phyloP scores from a whole-genome alignment of 2,113 vertebrate species.

The Aepyceros melampus region DNA sequence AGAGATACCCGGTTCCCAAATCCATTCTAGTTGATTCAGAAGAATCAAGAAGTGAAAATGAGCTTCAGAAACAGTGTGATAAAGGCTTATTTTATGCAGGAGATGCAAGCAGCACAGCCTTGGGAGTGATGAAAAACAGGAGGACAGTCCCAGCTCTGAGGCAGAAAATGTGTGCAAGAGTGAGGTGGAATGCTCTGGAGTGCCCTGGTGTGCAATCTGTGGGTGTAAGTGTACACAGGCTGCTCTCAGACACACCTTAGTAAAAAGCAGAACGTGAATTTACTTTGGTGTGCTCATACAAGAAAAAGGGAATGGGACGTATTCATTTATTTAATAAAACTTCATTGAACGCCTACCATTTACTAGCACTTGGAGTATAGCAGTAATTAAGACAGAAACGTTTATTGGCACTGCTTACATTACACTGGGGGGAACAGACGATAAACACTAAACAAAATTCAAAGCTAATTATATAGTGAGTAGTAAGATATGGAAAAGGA shows the following conservation, averaged over 20 bases:
- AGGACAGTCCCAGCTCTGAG: not conserved
- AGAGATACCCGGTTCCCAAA: not conserved
- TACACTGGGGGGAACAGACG: not conserved
- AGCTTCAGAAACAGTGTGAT: slow-evolving; percentile 32
- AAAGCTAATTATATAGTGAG: not conserved
- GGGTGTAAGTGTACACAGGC: not conserved
- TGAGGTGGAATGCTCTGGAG: not conserved
- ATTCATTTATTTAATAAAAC: not conserved
- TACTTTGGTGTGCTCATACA: not conserved
- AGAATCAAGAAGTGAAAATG: slow-evolving; percentile 20
- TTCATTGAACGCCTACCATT: not conserved
- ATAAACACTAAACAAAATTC: not conserved
- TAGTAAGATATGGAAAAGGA: not conserved
- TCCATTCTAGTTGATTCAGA: not conserved
- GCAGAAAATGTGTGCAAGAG: not conserved
- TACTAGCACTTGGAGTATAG: not conserved
- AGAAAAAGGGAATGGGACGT: not conserved
- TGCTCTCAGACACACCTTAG: not conserved
- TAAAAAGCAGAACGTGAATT: not conserved
- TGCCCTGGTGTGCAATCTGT: too few species aligned
- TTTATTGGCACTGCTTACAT: not conserved
- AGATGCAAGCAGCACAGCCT: not conserved
- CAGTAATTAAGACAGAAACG: not conserved
- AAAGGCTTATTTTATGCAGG: not conserved
- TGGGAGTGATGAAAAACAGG: not conserved